Evolutionary conservation across 2,113 vertebrate species (phyloP).

Genomic region (Perca schrenkii): DNA sequence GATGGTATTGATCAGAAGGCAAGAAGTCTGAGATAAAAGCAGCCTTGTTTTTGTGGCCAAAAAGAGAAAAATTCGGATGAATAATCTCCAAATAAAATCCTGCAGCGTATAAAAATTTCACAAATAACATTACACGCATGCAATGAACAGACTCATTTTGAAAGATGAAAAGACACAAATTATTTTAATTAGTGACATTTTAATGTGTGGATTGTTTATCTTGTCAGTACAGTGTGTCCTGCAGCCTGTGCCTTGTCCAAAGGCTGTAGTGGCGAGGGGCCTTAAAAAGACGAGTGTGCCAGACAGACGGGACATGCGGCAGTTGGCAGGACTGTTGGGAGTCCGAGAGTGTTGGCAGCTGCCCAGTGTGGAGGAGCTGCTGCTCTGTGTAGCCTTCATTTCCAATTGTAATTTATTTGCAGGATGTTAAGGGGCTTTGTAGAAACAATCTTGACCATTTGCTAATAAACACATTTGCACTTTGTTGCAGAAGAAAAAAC

Average conservation of each 20-base stretch:
- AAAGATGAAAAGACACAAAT: slow-evolving; percentile 43
- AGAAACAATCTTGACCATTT: slow-evolving; percentile 44
- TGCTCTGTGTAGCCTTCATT: slow-evolving; percentile 50
- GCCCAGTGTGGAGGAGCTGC: slow-evolving; percentile 50
- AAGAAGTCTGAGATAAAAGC: slow-evolving; percentile 51
- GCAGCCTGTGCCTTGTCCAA: slow-evolving; percentile 31
- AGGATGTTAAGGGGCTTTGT: slow-evolving; percentile 54
- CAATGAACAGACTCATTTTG: slow-evolving; percentile 36
- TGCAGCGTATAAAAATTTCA: background rate
- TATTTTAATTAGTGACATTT: slow-evolving; percentile 53
- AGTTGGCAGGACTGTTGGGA: slow-evolving; percentile 64
- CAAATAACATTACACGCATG: slow-evolving; percentile 22
- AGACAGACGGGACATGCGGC: slow-evolving; percentile 51
- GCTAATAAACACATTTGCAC: slow-evolving; percentile 45
- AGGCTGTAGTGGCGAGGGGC: slow-evolving; percentile 36
- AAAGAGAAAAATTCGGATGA: background rate
- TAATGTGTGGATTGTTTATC: slow-evolving; percentile 56
- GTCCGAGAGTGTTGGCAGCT: slow-evolving; percentile 57
- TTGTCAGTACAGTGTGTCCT: slow-evolving; percentile 49
- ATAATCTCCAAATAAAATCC: slow-evolving; percentile 3
- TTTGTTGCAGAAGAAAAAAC: slow-evolving; percentile 32
- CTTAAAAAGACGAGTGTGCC: slow-evolving; percentile 46
- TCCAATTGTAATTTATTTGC: slow-evolving; percentile 53
- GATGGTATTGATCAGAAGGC: slow-evolving; percentile 58
- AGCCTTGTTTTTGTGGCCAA: slow-evolving; percentile 19